Conservation (phyloP, 64 coral and sea anemone genomes). For the Dendrophyllia cribrosa region DNA sequence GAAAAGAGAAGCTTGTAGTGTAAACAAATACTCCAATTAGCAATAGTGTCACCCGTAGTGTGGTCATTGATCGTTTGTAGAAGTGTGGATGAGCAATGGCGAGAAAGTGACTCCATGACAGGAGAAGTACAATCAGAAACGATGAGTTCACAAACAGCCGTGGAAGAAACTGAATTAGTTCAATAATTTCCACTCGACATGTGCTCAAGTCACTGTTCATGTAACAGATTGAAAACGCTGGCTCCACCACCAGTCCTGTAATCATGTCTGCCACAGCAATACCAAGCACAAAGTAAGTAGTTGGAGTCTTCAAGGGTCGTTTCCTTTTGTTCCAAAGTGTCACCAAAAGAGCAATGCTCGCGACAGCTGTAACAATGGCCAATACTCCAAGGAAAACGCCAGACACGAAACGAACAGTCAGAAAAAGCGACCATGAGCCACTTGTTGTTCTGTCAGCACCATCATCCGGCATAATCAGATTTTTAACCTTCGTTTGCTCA, state of each 20-base stretch:
- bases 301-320: slow-evolving; percentile 31
- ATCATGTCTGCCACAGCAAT: slow-evolving; percentile 36
- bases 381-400: slow-evolving; percentile 38
- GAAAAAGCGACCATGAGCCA: not conserved
- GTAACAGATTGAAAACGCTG: slow-evolving; percentile 46
- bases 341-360: slow-evolving; percentile 18
- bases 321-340: not conserved
- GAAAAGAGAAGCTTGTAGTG: slow-evolving; percentile 38
- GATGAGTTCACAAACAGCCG: slow-evolving; percentile 51
- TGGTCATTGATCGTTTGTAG: slow-evolving; percentile 34
- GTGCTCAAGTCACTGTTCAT: not conserved
- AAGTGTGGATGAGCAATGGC: slow-evolving; percentile 48
- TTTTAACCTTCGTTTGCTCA: not conserved
- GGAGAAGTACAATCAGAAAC: slow-evolving; percentile 49
- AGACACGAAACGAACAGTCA: slow-evolving; percentile 28
- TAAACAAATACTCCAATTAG: slow-evolving; percentile 26
- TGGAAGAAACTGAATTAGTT: slow-evolving; percentile 14
- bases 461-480: not conserved
- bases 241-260: slow-evolving; percentile 33
- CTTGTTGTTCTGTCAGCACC: not conserved
- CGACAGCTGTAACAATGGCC: slow-evolving; percentile 5
- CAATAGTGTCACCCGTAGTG: slow-evolving; percentile 13
- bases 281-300: slow-evolving; percentile 35
- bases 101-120: slow-evolving; percentile 53
- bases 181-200: slow-evolving; percentile 11